These are phyloP conservation scores for Aelia acuminata DNA, from an alignment of 2,888 invertebrate genomes.

Conservation along the genomic window DNA sequence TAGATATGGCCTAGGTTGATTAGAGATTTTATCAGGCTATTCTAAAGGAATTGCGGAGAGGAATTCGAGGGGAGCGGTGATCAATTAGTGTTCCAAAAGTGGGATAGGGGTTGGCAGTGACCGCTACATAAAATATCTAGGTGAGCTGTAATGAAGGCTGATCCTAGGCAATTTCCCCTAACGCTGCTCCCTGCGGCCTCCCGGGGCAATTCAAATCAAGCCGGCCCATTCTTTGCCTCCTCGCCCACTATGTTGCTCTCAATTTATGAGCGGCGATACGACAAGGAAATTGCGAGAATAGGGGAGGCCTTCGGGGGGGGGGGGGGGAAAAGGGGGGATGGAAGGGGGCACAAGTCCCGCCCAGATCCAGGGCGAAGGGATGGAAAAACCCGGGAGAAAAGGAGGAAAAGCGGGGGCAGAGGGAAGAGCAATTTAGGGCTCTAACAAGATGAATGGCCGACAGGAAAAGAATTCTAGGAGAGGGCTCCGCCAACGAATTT, in stretches of 20 bases:
- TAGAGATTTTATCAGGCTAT: constrained; percentile 2
- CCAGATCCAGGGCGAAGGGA: constrained; percentile 55
- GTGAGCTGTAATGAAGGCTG: constrained; percentile 64
- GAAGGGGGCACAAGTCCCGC: constrained; percentile 58
- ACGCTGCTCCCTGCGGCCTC: constrained; percentile 61
- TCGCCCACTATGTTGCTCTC: constrained; percentile 84
- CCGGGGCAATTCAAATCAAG: constrained; percentile 66
- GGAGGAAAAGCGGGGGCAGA: constrained; percentile 55
- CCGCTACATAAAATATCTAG: constrained; percentile 56
- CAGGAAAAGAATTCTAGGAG: constrained; percentile 64
- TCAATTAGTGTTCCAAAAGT: constrained; percentile 20
- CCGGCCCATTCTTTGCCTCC: constrained; percentile 68
- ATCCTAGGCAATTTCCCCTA: constrained; percentile 65
- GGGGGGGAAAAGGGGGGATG: constrained; percentile 60
- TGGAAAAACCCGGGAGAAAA: constrained; percentile 52
- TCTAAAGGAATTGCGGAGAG: constrained; percentile 10
- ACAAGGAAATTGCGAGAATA: constrained; percentile 95
- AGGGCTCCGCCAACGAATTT: constrained; percentile 64
- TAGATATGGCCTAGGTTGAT: neutral
- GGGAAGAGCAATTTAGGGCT: constrained; percentile 65
- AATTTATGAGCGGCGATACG: constrained; percentile 92
- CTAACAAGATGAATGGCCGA: constrained; percentile 65
- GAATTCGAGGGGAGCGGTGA: constrained; percentile 3
- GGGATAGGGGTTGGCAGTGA: constrained; percentile 1
- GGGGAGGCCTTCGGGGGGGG: constrained; percentile 63